phyloP scores from a whole-genome alignment of 2,888 invertebrate genomes.

The Eupeodes luniger region DNA sequence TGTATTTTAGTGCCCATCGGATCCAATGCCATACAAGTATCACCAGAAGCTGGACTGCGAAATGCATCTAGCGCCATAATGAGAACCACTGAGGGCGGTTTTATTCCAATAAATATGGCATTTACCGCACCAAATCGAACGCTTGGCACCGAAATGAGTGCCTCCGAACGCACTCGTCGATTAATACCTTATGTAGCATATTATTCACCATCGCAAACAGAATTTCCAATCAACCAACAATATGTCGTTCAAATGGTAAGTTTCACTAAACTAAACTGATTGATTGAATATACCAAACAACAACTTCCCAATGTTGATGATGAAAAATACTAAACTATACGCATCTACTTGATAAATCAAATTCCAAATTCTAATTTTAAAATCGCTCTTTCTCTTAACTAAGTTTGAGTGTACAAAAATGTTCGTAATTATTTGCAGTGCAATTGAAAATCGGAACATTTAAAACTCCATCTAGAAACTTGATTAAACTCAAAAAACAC shows the following conservation, averaged over 20 bases:
- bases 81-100: slow-evolving; percentile 52
- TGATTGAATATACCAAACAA: neutral
- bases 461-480: neutral
- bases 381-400: neutral
- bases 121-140: slow-evolving; percentile 61
- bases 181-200: slow-evolving; percentile 93
- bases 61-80: slow-evolving; percentile 72
- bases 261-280: slow-evolving; percentile 17
- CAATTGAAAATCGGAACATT: slow-evolving; percentile 51
- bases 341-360: slow-evolving; percentile 8
- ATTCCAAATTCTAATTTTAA: slow-evolving; percentile 52
- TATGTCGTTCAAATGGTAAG: slow-evolving; percentile 80
- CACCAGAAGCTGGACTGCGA: slow-evolving; percentile 80
- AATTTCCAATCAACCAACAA: slow-evolving; percentile 85
- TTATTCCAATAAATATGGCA: slow-evolving; percentile 52
- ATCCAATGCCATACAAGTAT: slow-evolving; percentile 84
- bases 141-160: slow-evolving; percentile 80
- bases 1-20: slow-evolving; percentile 83
- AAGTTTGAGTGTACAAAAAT: neutral
- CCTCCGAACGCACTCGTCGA: slow-evolving; percentile 88
- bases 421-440: slow-evolving; percentile 63
- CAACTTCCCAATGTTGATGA: neutral
- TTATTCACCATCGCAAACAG: slow-evolving; percentile 87
- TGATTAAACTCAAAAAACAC: slow-evolving; percentile 25
- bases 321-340: neutral